Evolutionary conservation across 1,140 invertebrate species (phyloP), one percentile per base, ranked within the genome.

Genomic region (Drosophila biarmipes): DNA sequence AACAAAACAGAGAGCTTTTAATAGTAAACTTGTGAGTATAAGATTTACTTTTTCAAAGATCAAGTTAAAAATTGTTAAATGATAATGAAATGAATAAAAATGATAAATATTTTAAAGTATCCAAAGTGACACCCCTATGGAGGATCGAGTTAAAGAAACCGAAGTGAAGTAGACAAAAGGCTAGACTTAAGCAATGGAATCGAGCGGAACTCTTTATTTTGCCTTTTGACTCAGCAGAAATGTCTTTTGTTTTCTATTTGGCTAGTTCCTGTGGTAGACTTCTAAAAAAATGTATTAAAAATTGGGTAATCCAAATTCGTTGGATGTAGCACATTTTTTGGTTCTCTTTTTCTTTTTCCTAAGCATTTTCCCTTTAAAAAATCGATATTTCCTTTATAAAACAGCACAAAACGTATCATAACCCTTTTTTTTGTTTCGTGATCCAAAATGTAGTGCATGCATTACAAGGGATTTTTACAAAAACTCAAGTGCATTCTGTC

Each of bases 271-370:
- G 10, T 10, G 43, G 40, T 38, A 58, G 37, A 54, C 11, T 37
- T 8, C 29, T n/a, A 6, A 29, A 31, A 42, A 43, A 63, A 62
- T 37, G 21, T 56, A 43, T 35, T 29, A 56, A 27, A 52, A 48
- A 62, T 43, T 51, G 51, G 34, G 19, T 51, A 67, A 53, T 67
- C 31, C 48, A 58, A 72, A 79, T 76, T 72, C 61, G 54, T 54
- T 72, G 80, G 72, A 84, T 79, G 79, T 84, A 79, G 80, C 80
- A 79, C 61, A 84, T 84, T 64, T 72, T 37, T 62, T 54, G 55
- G 43, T 31, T 8, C 7, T 79, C 72, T 46, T 71, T 67, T 61
- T 71, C 52, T 35, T 31, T 71, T 64, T 59, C 62, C 66, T 80
- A 66, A 35, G n/a, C 2, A n/a, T n/a, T n/a, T n/a, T n/a, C n/a